Percentiles rank a stretch among this genome's conserved stretches.
phyloP scores from a whole-genome alignment of 2,797 vertebrate genomes.

The Cephalopachus bancanus region DNA sequence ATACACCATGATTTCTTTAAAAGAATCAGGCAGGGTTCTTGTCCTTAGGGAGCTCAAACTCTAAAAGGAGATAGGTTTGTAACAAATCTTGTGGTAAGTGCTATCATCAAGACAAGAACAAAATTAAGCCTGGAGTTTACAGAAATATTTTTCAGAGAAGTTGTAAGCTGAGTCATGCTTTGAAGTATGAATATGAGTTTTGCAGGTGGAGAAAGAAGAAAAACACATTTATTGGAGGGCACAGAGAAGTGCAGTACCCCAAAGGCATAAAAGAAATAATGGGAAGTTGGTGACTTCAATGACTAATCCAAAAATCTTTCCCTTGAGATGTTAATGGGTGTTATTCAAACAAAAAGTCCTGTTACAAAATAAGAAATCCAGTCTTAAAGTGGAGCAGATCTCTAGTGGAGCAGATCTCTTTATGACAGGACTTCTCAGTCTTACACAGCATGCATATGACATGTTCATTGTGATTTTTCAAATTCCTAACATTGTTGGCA shows the following conservation, averaged over 20 bases:
- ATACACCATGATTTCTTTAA: background rate
- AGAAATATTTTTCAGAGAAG: conserved; percentile 55
- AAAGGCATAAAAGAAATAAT: conserved; percentile 23
- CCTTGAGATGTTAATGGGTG: background rate
- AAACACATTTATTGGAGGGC: background rate
- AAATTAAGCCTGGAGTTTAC: conserved; percentile 27
- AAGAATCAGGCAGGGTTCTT: background rate
- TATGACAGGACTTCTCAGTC: background rate
- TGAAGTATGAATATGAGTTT: conserved; percentile 50
- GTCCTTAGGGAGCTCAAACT: background rate
- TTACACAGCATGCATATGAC: background rate
- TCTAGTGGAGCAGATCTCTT: conserved; percentile 12
- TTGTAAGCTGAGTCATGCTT: conserved; percentile 36
- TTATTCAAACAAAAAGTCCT: conserved; percentile 11
- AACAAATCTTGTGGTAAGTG: background rate
- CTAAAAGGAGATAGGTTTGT: background rate
- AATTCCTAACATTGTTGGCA: background rate
- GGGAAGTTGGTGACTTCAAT: conserved; percentile 16
- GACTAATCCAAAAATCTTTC: conserved; percentile 6
- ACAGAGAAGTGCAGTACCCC: background rate
- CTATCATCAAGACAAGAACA: conserved; percentile 32
- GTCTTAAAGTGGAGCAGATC: background rate
- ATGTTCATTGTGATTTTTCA: background rate
- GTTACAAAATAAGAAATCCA: conserved; percentile 47
- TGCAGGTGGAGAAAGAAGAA: conserved; percentile 36